Conservation (phyloP, 2,888 invertebrate species). For the Calameuta filiformis region DNA sequence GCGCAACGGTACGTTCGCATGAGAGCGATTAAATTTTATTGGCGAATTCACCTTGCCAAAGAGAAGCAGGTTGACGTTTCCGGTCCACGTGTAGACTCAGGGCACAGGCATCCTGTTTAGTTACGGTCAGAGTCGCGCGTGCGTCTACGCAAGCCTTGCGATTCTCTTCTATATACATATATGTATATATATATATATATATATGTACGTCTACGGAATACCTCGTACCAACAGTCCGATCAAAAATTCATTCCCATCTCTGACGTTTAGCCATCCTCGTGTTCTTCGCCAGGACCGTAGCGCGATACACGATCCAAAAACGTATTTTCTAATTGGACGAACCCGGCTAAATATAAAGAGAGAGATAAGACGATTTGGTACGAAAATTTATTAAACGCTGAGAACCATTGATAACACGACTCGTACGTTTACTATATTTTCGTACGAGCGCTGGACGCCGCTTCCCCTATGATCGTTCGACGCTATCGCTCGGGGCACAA, state of each 20-base stretch:
- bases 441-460: too few species aligned
- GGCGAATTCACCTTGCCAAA: constrained; percentile 28
- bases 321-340: neutral
- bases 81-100: constrained; percentile 33
- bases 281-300: neutral
- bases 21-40: constrained; percentile 31
- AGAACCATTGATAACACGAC: neutral
- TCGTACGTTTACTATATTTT: too few species aligned
- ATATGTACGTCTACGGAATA: neutral
- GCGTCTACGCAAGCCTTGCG: neutral
- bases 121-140: constrained; percentile 3
- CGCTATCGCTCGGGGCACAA: neutral
- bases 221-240: neutral
- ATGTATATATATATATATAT: neutral
- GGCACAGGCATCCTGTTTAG: constrained; percentile 24
- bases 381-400: too few species aligned
- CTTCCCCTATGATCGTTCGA: neutral
- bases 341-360: neutral
- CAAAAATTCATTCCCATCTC: neutral
- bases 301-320: neutral
- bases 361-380: neutral
- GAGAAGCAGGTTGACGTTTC: constrained; percentile 42
- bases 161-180: neutral
- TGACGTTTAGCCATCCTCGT: neutral
- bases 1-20: constrained; percentile 28